A percentile compares a stretch with the other conserved stretches of the same genome.
These are phyloP conservation scores for Calyptomena viridis DNA, from an alignment of 2,113 vertebrate genomes.

Conservation along the genomic window DNA sequence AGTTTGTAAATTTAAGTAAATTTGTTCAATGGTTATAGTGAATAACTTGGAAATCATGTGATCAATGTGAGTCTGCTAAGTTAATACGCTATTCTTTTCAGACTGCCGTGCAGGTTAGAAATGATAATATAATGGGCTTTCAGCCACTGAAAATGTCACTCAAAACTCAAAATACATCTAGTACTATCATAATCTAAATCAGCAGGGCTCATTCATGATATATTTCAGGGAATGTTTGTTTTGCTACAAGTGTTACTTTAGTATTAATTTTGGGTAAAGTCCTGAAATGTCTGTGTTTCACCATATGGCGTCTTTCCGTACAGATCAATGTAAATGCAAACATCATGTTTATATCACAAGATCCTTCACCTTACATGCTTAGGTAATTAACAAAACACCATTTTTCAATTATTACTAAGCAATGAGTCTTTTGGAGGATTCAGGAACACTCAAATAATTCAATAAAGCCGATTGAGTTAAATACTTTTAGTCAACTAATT, in stretches of 20 bases:
- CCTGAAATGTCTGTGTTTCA: background rate
- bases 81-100: background rate
- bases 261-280: background rate
- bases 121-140: background rate
- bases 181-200: background rate
- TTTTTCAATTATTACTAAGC: background rate
- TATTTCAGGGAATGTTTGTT: background rate
- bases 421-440: background rate
- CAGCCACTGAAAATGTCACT: background rate
- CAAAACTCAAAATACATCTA: background rate
- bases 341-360: background rate
- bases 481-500: background rate
- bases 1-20: background rate
- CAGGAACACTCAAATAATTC: background rate
- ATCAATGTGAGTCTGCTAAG: background rate
- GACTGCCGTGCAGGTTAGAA: background rate
- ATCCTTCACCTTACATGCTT: background rate
- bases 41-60: background rate
- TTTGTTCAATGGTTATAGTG: background rate
- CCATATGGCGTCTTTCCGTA: background rate
- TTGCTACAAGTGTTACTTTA: background rate
- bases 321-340: background rate
- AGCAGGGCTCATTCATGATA: background rate
- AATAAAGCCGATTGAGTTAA: background rate
- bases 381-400: background rate